Evolutionary conservation across 2,888 invertebrate genomes (phyloP).

Genomic region (Zelleria hepariella): DNA sequence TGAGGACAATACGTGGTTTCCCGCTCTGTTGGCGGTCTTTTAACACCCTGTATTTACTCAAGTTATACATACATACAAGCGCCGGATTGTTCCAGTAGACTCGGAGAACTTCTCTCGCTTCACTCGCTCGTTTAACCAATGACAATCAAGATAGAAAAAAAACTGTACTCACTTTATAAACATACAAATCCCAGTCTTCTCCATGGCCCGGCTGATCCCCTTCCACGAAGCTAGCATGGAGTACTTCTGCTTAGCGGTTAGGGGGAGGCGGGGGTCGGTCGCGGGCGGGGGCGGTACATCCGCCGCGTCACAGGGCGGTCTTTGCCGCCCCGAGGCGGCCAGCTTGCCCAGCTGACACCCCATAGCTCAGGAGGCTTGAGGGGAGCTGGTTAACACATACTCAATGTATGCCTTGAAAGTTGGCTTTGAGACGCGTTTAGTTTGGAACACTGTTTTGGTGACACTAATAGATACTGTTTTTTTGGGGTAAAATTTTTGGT

Average conservation of each 20-base stretch:
- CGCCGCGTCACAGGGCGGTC: conserved; percentile 64
- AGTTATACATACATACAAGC: no score
- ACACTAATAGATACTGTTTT: no score
- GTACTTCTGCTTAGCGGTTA: conserved; percentile 90
- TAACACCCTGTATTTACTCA: no score
- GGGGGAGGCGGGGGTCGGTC: conserved; percentile 83
- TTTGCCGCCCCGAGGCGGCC: conserved; percentile 67
- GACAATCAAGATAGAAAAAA: not conserved
- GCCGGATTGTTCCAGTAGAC: no score
- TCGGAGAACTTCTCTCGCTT: no score
- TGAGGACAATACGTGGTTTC: no score
- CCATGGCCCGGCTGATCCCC: conserved; percentile 90
- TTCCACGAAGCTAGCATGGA: conserved; percentile 93
- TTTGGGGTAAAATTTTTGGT: no score
- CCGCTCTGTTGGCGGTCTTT: no score
- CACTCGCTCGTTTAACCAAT: no score
- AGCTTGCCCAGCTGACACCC: conserved; percentile 85
- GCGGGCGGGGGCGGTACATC: conserved; percentile 70
- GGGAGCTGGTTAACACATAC: not conserved
- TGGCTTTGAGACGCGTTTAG: no score
- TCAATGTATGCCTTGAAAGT: no score
- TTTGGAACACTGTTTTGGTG: no score
- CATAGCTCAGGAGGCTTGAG: conserved; percentile 67
- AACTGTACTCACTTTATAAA: conserved; percentile 85
- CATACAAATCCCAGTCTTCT: conserved; percentile 91